Base-by-base conservation (phyloP, 2,888 invertebrate species). In the Andrena camellia region DNA sequence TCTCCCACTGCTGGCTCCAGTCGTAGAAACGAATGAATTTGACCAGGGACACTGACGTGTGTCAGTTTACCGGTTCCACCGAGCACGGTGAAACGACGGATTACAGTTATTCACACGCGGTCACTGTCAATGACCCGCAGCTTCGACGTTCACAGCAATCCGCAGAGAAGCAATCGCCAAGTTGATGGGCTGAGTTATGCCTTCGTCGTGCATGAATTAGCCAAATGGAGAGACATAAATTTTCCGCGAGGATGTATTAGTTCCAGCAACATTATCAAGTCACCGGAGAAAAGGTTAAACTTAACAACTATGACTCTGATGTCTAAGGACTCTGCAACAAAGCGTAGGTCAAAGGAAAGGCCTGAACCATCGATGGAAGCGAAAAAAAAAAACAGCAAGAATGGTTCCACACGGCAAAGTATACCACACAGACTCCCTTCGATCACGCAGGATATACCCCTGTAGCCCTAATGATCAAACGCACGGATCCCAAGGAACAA, bases 71-170 rank as follows among this genome's bases (percentile, higher is more conserved):
- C 80, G 81, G 86, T 87, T 83, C 74, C 74, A 33, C 74, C 23
- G 57, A 66, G 62, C 71, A 64, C 69, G 78, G 72, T 85, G 76
- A 83, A 87, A 83, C 90, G 92, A 90, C 88, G 89, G 90, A 91
- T 93, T 93, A 93, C 93, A 92, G 93, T 93, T 93, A 93, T 92
- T 92, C 92, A 90, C 89, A 89, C 85, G 86, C 83, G 88, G 77
- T 85, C 84, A 87, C 90, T 92, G 93, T 93, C 92, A 93, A 93
- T 90, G 93, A 93, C 93, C 93, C 88, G 89, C 60, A 64, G 71
- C 81, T 71, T 69, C 63, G 57, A 33, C 71, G 69, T 74, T 54
- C 67, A 52, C 66, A 35, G 63, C 77, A 54, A 69, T 76, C 70
- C 77, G 63, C 72, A 63, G 75, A 83, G 78, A 78, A 78, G 60